Evolutionary conservation across 2,888 invertebrate species (phyloP).

Genomic region (Drosophila formosana): DNA sequence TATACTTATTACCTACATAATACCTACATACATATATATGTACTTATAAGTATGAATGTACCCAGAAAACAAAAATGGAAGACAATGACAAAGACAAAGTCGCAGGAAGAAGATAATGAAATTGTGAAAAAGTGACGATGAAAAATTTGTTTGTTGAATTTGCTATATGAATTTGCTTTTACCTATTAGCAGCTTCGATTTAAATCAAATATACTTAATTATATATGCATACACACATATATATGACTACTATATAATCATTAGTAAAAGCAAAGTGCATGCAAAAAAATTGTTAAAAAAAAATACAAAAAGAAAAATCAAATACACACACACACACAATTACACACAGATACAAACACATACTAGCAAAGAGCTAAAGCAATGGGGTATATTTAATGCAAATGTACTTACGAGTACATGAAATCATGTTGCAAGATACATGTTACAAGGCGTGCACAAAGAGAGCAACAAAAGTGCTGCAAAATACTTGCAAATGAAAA

Average conservation of each 20-base stretch:
- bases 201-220: constrained; percentile 75
- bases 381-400: constrained; percentile 26
- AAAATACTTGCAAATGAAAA: constrained; percentile 31
- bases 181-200: constrained; percentile 77
- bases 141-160: constrained; percentile 75
- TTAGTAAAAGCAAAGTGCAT: constrained; percentile 60
- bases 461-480: constrained; percentile 27
- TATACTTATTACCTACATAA: constrained; percentile 37
- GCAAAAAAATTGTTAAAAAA: constrained; percentile 40
- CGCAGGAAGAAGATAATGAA: constrained; percentile 9
- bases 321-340: constrained; percentile 8
- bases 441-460: constrained; percentile 44
- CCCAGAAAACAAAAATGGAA: constrained; percentile 24
- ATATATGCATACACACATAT: constrained; percentile 39
- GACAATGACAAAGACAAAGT: constrained; percentile 8
- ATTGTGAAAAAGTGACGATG: background rate
- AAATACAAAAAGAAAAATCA: constrained; percentile 12
- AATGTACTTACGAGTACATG: constrained; percentile 5
- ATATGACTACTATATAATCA: constrained; percentile 75
- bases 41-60: constrained; percentile 55
- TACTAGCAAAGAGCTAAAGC: constrained; percentile 15
- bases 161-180: constrained; percentile 68
- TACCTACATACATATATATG: constrained; percentile 32
- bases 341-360: constrained; percentile 12
- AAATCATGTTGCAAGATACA: constrained; percentile 22